Base-by-base conservation (phyloP, 2,113 vertebrate species). In the Abramis brama region DNA sequence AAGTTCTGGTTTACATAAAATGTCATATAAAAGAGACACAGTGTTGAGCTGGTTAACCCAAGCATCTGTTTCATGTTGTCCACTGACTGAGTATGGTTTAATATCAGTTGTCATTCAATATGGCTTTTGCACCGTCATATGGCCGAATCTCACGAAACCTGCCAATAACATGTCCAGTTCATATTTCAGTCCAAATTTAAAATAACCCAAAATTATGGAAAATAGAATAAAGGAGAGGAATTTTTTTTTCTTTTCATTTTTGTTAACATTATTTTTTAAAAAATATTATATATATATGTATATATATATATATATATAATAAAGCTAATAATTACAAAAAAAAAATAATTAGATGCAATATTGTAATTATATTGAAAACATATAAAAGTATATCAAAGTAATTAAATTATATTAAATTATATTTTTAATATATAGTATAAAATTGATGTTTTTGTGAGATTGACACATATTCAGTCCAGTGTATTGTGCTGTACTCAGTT, bases 31-130 rank as follows among this genome's bases (percentile, higher is more conserved):
- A 79, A 25, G 3, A 79, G 77, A 79, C 73, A 50, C 55, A 79
- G 33, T 60, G 13, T 62, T 79, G 77, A 43, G 36, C 57, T 60
- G 57, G 60, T 79, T 79, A 60, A 79, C 57, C n/a, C 23, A n/a
- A 59, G 23, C 77, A 79, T 79, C 77, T 79, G 77, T 79, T 79
- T 79, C 33, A 79, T 62, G 57, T 79, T 79, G 77, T 79, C 77
- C 57, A 25, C 36, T 62, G 57, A 79, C 6, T 43, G 77, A 79
- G 57, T 45, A 45, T 62, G 57, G 11, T 62, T 79, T 79, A 79
- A 79, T 79, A 79, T 62, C 55, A 39, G 21, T 43, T 79, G 55
- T 79, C 33, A 60, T 62, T 62, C 36, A 62, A 45, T 45, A 60
- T 17, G 19, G 23, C 23, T 5, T 60, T 60, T 60, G 11, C 19